Evolutionary conservation across 2,797 vertebrate genomes (phyloP).

Genomic region (Oophaga sylvatica): DNA sequence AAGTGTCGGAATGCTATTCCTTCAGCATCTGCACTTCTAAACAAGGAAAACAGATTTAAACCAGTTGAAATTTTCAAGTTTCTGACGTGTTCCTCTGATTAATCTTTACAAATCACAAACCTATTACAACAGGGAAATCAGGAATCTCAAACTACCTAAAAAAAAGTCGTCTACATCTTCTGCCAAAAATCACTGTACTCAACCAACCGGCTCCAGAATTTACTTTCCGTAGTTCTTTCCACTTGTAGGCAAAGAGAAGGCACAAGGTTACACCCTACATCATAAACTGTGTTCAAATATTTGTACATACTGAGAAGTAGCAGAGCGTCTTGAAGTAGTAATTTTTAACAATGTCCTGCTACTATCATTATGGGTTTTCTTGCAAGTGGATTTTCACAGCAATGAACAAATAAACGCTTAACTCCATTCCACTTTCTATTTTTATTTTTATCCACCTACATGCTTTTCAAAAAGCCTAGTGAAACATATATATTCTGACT

Average conservation of each 20-base stretch:
- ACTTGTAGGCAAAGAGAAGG: not conserved
- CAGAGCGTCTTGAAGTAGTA: not conserved
- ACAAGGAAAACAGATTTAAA: not conserved
- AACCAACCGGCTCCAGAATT: not conserved
- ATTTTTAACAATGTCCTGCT: not conserved
- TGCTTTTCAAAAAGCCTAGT: not conserved
- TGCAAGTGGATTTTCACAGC: not conserved
- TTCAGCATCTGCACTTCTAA: not conserved
- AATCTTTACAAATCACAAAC: not conserved
- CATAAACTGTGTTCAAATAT: not conserved
- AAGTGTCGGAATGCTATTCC: not conserved
- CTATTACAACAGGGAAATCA: not conserved
- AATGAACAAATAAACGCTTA: too few species aligned
- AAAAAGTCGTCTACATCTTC: not conserved
- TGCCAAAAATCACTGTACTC: conserved; percentile 1
- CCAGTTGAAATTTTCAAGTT: too few species aligned
- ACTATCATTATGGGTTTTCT: not conserved
- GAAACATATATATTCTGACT: not conserved
- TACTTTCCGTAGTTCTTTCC: conserved; percentile 4
- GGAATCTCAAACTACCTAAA: not conserved
- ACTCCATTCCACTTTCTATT: too few species aligned
- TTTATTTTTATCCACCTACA: not conserved
- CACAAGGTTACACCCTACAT: conserved; percentile 7
- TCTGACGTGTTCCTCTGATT: not conserved
- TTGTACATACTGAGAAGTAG: not conserved